These are phyloP conservation scores for Lithobates pipiens DNA, from an alignment of 2,797 vertebrate species.

Conservation along the genomic window DNA sequence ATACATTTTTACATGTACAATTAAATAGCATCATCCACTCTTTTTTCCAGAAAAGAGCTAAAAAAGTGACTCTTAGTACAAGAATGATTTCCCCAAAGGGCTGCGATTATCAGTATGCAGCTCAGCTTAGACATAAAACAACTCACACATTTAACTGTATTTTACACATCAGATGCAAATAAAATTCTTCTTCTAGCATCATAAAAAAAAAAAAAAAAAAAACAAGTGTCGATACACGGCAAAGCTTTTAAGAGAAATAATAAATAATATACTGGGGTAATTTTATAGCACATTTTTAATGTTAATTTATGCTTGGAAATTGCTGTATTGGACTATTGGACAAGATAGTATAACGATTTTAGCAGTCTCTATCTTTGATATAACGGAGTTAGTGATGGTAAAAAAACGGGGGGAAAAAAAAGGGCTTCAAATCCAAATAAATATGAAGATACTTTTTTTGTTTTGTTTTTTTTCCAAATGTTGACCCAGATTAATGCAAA, in stretches of 20 bases:
- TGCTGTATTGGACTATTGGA: background rate
- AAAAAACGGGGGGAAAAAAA: too few species aligned
- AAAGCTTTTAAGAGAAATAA: conserved; percentile 38
- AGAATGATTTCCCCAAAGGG: conserved; percentile 16
- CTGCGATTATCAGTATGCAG: conserved; percentile 40
- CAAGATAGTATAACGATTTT: background rate
- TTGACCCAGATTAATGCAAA: too few species aligned
- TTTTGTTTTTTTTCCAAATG: too few species aligned
- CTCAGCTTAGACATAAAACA: conserved; percentile 35
- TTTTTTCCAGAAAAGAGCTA: conserved; percentile 49
- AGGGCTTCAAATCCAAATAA: too few species aligned
- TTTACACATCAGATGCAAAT: conserved; percentile 55
- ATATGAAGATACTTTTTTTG: too few species aligned
- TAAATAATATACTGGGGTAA: background rate
- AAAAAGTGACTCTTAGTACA: conserved; percentile 27
- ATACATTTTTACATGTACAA: conserved; percentile 51
- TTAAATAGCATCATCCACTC: conserved; percentile 41
- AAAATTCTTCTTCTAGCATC: background rate
- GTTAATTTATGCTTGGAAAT: conserved; percentile 2
- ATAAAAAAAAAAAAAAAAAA: background rate
- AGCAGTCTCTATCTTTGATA: too few species aligned
- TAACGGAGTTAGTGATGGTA: too few species aligned
- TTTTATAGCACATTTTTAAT: conserved; percentile 3
- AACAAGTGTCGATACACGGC: background rate
- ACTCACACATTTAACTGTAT: conserved; percentile 19